phyloP scores from a whole-genome alignment of 2,113 vertebrate genomes.

The Ovis canadensis region DNA sequence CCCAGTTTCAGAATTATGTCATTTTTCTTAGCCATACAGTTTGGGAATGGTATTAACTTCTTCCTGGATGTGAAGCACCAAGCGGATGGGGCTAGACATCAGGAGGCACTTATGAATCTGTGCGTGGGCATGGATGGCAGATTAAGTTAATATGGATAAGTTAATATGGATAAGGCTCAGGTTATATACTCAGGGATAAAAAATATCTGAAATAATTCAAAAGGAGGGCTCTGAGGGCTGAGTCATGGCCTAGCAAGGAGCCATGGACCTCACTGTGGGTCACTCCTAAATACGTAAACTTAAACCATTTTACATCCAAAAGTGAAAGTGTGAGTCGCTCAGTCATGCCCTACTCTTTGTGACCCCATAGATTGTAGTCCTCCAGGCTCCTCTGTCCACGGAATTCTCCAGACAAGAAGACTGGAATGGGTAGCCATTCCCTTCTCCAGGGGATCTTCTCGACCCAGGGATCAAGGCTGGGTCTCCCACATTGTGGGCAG shows the following conservation, averaged over 20 bases:
- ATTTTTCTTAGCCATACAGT: slow-evolving; percentile 12
- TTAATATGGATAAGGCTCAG: not conserved
- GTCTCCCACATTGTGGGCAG: not conserved
- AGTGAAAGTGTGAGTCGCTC: not conserved
- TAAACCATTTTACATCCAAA: not conserved
- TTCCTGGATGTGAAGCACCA: not conserved
- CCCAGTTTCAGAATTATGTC: not conserved
- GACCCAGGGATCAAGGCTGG: not conserved
- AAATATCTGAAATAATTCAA: not conserved
- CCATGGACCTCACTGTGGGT: not conserved
- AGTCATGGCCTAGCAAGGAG: not conserved
- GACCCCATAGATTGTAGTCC: not conserved
- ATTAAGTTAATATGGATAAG: not conserved
- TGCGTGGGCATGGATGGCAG: not conserved
- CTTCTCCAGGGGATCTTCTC: not conserved
- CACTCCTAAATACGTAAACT: not conserved
- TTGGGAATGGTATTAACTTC: slow-evolving; percentile 13
- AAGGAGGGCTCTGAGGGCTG: not conserved
- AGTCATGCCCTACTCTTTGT: not conserved
- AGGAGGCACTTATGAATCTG: not conserved
- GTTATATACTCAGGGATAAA: not conserved
- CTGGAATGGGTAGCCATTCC: not conserved
- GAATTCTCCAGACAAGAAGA: not conserved
- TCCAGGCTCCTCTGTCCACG: not conserved
- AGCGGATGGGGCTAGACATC: not conserved